phyloP scores from a whole-genome alignment of 2,888 invertebrate species.

The Aphodius sticticus region DNA sequence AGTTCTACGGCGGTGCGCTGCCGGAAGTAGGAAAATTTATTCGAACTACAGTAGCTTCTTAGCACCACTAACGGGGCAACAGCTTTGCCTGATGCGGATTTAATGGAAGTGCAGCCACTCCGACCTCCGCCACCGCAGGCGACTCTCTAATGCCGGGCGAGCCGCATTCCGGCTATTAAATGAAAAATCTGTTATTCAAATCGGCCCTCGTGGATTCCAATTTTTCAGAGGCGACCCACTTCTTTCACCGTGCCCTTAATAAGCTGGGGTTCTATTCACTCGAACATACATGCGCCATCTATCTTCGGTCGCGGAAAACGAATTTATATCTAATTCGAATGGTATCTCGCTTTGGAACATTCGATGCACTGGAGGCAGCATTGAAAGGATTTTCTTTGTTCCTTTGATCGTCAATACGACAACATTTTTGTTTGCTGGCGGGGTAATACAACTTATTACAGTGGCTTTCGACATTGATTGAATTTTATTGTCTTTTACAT shows the following conservation, averaged over 20 bases:
- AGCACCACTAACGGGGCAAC: not conserved
- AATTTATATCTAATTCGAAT: not conserved
- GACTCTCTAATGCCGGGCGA: not conserved
- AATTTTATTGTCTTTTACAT: too few relatives aligned
- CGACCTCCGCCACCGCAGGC: not conserved
- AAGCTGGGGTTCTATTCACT: not conserved
- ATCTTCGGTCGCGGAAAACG: not conserved
- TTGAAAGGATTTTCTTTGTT: not conserved
- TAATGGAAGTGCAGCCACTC: not conserved
- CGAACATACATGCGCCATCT: not conserved
- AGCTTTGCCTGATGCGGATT: not conserved
- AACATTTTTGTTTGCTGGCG: too few relatives aligned
- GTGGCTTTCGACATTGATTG: too few relatives aligned
- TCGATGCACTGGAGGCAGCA: not conserved
- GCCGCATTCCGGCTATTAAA: constrained; percentile 4
- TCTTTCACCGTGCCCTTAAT: not conserved
- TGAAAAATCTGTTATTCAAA: not conserved
- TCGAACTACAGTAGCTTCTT: not conserved
- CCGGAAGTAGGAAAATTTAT: constrained; percentile 4
- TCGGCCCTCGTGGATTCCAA: not conserved
- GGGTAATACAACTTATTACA: too few relatives aligned
- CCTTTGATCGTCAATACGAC: not conserved
- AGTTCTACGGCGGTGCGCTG: not conserved
- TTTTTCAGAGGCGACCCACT: not conserved
- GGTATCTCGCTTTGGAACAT: not conserved